A percentile compares a stretch with the other conserved stretches of the same genome.
Evolutionary conservation across 1,140 invertebrate species (phyloP).

Genomic region (Atopsyche davidsoni): DNA sequence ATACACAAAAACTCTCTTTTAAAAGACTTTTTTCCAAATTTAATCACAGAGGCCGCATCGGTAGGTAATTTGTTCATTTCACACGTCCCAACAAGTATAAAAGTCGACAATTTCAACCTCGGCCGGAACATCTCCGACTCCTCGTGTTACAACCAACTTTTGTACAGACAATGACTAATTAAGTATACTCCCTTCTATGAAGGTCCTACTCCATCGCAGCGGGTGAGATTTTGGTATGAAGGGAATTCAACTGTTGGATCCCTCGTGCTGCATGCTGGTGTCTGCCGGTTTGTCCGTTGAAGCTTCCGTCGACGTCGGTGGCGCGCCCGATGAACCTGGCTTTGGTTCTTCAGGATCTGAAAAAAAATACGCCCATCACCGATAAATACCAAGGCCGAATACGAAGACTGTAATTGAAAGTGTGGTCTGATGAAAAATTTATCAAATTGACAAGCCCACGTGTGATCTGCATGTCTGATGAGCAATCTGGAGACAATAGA

Average conservation of each 20-base stretch:
- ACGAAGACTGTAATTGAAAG: not conserved
- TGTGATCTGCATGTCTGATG: not conserved
- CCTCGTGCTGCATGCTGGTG: conserved; percentile 7
- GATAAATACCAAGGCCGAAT: not conserved
- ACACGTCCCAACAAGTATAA: no score
- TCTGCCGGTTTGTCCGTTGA: conserved; percentile 7
- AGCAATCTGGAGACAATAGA: not conserved
- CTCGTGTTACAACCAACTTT: no score
- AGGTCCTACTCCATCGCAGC: no score
- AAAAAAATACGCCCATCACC: not conserved
- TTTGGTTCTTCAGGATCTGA: conserved; percentile 25
- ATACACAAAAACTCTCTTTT: no score
- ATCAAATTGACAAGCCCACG: not conserved
- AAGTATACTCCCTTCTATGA: no score
- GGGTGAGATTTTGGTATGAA: no score
- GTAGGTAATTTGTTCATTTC: no score
- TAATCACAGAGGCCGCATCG: no score
- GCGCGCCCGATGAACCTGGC: conserved; percentile 18
- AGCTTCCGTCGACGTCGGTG: conserved; percentile 6
- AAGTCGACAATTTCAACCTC: no score
- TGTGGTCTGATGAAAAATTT: not conserved
- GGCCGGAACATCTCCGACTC: no score
- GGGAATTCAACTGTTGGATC: conserved; percentile 24
- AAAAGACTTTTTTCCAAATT: no score
- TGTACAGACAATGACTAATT: no score